Evolutionary conservation across 2,797 vertebrate species (phyloP), one percentile per base, ranked within the genome.

Genomic region (Philypnodon macrostomus): DNA sequence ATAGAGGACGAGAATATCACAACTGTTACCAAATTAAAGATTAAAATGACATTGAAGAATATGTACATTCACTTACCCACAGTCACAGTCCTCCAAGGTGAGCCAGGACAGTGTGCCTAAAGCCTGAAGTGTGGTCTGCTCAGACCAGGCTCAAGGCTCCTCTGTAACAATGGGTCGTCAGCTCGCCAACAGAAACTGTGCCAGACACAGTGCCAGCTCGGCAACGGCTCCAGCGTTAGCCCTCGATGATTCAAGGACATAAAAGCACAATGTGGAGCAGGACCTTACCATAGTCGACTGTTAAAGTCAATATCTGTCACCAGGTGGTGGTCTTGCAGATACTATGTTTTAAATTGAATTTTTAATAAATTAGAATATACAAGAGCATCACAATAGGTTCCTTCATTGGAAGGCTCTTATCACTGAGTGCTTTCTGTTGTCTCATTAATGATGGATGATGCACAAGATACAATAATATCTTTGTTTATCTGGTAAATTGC

Each of bases 201-300:
- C 77, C 84, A 84, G 67, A 50, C 59, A 13, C n/a, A 6, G 58
- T 75, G 79, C 77, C 84, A 84, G 70, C 59, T 82, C 86, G 83
- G 83, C 81, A 67, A 31, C 4, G 58, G 41, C 49, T 49, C 65
- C 32, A 7, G 7, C 70, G 73, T 80, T 79, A 68, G 77, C 78
- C 47, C 62, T 53, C 57, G 74, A 69, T 75, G 68, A 77, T 81
- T 88, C 83, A 85, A 85, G 83, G 84, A 70, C 83, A 84, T 85
- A 75, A 79, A 81, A 79, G 37, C 47, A 71, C 64, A 67, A 45
- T 67, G 70, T 53, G 65, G 59, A 62, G 73, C 78, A 80, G 64
- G 66, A 63, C 70, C 64, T 70, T 67, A 52, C 58, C 68, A 35
- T 57, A 58, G 69, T 67, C 75, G 71, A 69, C 71, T 63, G 63